Percentiles rank a stretch among this genome's conserved stretches.
Evolutionary conservation across 2,797 vertebrate species (phyloP).

Genomic region (Apodemus agrarius): DNA sequence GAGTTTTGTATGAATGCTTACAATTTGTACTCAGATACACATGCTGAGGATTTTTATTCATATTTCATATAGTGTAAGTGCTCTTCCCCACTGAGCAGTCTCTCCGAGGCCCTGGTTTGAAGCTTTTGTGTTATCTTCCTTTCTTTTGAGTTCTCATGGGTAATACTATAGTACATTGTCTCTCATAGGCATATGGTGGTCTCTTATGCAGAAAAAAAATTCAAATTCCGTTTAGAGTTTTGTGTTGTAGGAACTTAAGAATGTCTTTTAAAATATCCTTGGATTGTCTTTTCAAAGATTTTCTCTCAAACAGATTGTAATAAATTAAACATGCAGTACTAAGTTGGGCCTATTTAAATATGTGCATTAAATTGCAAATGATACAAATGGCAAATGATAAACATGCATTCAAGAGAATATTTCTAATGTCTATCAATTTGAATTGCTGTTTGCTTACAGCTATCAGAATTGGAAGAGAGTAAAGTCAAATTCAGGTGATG

Average conservation of each 20-base stretch:
- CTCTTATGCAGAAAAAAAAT: not conserved
- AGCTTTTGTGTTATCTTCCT: not conserved
- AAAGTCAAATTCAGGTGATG: not conserved
- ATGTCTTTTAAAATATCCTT: not conserved
- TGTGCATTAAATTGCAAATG: not conserved
- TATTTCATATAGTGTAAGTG: not conserved
- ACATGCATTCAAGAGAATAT: not conserved
- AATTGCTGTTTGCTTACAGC: slow-evolving; percentile 25
- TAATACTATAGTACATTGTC: not conserved
- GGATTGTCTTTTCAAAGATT: not conserved
- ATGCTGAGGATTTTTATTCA: not conserved
- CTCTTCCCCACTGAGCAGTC: not conserved
- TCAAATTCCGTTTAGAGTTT: not conserved
- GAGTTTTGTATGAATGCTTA: not conserved
- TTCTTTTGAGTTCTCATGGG: not conserved
- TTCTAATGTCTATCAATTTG: not conserved
- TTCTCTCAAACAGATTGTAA: not conserved
- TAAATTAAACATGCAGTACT: slow-evolving; percentile 26
- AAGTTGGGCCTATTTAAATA: slow-evolving; percentile 2
- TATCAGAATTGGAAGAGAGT: slow-evolving; percentile 7
- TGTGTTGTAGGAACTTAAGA: not conserved
- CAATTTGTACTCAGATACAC: not conserved
- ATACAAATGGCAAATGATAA: slow-evolving; percentile 46
- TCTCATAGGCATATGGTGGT: not conserved
- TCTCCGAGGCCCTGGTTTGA: not conserved